Base-by-base conservation (phyloP, 2,797 vertebrate species). In the Phataginus tricuspis region DNA sequence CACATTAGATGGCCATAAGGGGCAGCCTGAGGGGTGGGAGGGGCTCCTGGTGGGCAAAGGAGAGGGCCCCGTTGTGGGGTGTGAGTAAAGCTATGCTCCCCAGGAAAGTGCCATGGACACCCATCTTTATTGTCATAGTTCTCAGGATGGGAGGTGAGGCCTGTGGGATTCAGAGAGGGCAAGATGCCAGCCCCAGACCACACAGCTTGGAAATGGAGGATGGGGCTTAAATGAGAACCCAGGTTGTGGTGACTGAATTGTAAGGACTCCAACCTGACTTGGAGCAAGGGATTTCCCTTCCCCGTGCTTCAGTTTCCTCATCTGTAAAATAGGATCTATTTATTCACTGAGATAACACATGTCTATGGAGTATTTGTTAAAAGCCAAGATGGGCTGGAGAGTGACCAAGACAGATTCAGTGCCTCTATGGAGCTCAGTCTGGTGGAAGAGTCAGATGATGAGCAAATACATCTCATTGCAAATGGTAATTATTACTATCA, bases 331-430 rank as follows among this genome's bases (percentile, higher is more conserved):
- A 82, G 49, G 4, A 21, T 57, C 29, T 45, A 8, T 25, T 86
- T 34, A 71, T 91, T 90, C 16, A 16, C 57, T 80, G 91, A 68
- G 45, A 51, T 39, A 86, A 86, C n/a, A 85, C 16, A 3, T 79
- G 29, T 55, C 61, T 23, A 53, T 1, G 31, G 51, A 37, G 9
- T 42, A 14, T 11, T 55, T 82, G 4, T 83, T 72, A 84, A 95
- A 64, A 86, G 66, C 14, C 31, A n/a, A 61, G 34, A 59, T 31
- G 29, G 39, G 23, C 14, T 71, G 49, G n/a, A 82, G 13, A 5
- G 45, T 19, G 45, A 80, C 74, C 45, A 57, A 72, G 51, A 69
- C 10, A 71, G 66, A 75, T 14, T 23, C 59, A 75, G 29, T 27
- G 2, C 61, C 55, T 64, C 72, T 45, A 27, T 0, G n/a, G 78